phyloP scores from a whole-genome alignment of 1,140 invertebrate species.

The Pemphigus obesinymphae region DNA sequence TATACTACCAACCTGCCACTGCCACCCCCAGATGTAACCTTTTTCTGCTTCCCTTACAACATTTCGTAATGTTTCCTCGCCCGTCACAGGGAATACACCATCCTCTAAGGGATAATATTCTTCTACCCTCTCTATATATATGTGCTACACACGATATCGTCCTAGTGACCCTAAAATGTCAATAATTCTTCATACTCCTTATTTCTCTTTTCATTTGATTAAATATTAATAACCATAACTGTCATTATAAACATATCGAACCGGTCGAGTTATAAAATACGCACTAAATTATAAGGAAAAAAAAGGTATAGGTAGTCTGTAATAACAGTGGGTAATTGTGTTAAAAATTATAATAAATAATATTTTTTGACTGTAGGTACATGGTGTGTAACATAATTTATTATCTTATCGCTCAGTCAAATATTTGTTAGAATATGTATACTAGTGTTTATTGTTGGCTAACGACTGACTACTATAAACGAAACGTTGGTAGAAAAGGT shows the following conservation, averaged over 20 bases:
- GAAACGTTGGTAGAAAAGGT: conserved; percentile 2
- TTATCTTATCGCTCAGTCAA: conserved; percentile 32
- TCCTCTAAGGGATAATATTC: conserved; percentile 27
- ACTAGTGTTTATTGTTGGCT: conserved; percentile 21
- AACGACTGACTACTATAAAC: conserved; percentile 22
- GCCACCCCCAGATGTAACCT: conserved; percentile 27
- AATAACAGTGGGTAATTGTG: background rate
- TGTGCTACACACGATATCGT: background rate
- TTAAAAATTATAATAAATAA: conserved; percentile 15
- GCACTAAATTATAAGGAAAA: background rate
- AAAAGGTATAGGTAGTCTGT: background rate
- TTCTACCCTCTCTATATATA: background rate
- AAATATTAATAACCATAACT: background rate
- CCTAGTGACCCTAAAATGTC: conserved; percentile 33
- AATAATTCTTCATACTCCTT: background rate
- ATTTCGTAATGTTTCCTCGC: conserved; percentile 17
- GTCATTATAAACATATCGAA: background rate
- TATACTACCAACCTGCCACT: background rate
- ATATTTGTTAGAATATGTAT: conserved; percentile 14
- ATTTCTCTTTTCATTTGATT: background rate
- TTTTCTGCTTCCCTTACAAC: conserved; percentile 31
- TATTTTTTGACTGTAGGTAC: background rate
- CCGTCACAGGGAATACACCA: background rate
- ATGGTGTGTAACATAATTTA: background rate
- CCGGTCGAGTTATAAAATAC: background rate